Conservation (phyloP, 2,797 vertebrate species). For the Hemitrygon akajei region DNA sequence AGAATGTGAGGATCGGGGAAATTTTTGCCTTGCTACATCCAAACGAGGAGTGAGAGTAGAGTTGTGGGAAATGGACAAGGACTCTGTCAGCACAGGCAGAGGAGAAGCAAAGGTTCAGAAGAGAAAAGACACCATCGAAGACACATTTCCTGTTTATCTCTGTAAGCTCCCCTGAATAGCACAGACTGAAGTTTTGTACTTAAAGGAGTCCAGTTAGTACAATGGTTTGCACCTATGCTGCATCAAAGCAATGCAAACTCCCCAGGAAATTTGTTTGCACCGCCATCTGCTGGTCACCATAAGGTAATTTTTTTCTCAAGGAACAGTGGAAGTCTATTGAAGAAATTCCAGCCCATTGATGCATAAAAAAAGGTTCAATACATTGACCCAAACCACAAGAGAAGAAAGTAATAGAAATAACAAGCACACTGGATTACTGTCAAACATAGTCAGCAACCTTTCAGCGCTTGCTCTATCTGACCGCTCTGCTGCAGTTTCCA, state of each 20-base stretch:
- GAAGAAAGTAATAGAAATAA: background rate
- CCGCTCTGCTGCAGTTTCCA: background rate
- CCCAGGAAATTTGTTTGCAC: background rate
- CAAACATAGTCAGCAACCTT: background rate
- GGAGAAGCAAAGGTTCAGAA: too few species aligned
- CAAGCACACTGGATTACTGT: background rate
- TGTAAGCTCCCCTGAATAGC: background rate
- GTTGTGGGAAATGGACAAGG: too few species aligned
- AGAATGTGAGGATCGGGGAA: too few species aligned
- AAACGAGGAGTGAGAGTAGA: too few species aligned
- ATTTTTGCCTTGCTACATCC: too few species aligned
- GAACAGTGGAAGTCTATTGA: background rate
- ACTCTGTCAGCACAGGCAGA: too few species aligned
- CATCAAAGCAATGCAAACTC: background rate
- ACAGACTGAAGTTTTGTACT: background rate
- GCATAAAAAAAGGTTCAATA: background rate
- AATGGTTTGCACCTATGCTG: background rate
- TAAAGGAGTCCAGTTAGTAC: background rate
- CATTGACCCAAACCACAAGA: background rate
- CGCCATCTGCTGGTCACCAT: background rate
- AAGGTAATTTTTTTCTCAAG: background rate
- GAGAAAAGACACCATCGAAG: too few species aligned
- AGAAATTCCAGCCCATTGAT: background rate
- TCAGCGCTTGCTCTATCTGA: too few species aligned
- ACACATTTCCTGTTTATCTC: background rate